Conservation (phyloP, 1,140 invertebrate species). For the Ladona fulva region DNA sequence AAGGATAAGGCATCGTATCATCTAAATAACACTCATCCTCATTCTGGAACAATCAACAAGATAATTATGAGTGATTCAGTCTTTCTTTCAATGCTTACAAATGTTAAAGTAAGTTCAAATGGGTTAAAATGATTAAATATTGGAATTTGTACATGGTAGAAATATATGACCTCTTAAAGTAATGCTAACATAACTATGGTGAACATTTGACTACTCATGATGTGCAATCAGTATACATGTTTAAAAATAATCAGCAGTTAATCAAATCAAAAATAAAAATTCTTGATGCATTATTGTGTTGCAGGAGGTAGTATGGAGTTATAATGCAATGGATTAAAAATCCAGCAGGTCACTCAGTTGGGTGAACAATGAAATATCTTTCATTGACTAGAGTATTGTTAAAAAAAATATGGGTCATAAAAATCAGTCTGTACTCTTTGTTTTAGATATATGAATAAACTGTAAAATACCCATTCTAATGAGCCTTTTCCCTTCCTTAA, state of each 20-base stretch:
- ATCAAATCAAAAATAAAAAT: slow-evolving; percentile 1
- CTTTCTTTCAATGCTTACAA: not conserved
- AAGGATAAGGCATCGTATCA: slow-evolving; percentile 1
- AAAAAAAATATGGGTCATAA: not conserved
- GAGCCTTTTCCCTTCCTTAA: slow-evolving; percentile 2
- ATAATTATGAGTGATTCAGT: slow-evolving; percentile 10
- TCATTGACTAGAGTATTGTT: slow-evolving; percentile 10
- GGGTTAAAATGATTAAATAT: slow-evolving; percentile 8
- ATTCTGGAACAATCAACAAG: slow-evolving; percentile 9
- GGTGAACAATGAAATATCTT: not conserved
- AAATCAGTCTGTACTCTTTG: slow-evolving; percentile 7
- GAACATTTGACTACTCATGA: slow-evolving; percentile 9
- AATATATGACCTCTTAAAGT: slow-evolving; percentile 1
- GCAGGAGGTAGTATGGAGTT: not conserved
- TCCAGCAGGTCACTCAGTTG: slow-evolving; percentile 6
- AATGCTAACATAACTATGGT: slow-evolving; percentile 10
- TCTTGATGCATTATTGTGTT: not conserved
- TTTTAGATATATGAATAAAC: not conserved
- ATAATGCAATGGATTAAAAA: not conserved
- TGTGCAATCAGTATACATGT: not conserved
- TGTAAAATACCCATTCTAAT: slow-evolving; percentile 7
- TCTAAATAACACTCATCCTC: not conserved
- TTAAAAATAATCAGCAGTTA: not conserved
- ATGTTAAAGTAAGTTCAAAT: not conserved
- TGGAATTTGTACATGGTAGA: not conserved